Evolutionary conservation across 53 echinoderm and acorn worm species (phyloP).

Genomic region (Paracentrotus lividus): DNA sequence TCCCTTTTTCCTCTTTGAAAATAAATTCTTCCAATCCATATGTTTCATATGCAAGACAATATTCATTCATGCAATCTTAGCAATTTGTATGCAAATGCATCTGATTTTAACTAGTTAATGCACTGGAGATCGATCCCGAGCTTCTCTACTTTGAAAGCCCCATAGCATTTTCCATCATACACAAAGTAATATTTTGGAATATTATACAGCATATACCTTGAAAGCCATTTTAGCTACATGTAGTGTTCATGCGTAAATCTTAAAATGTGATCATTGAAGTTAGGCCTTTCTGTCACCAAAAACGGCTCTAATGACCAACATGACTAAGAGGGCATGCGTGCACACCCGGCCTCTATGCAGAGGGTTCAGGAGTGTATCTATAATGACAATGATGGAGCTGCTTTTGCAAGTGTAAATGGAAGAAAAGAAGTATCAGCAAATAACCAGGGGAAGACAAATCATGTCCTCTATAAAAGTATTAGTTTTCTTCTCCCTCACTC

Average conservation of each 20-base stretch:
- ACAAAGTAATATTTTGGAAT: background rate
- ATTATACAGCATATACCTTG: background rate
- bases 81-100: background rate
- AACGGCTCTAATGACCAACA: constrained; percentile 25
- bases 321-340: background rate
- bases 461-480: constrained; percentile 28
- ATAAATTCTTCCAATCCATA: background rate
- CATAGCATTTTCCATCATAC: background rate
- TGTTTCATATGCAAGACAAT: background rate
- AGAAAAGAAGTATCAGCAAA: constrained; percentile 25
- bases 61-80: background rate
- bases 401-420: constrained; percentile 32
- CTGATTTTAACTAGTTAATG: background rate
- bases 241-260: background rate
- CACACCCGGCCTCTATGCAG: background rate
- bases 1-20: background rate
- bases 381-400: constrained; percentile 9
- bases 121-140: background rate
- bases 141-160: background rate
- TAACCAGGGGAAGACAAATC: constrained; percentile 27
- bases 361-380: background rate
- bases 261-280: background rate
- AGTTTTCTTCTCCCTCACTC: background rate
- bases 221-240: background rate
- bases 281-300: background rate